Conservation (phyloP, 2,888 invertebrate species). For the Priocnemis perturbator region DNA sequence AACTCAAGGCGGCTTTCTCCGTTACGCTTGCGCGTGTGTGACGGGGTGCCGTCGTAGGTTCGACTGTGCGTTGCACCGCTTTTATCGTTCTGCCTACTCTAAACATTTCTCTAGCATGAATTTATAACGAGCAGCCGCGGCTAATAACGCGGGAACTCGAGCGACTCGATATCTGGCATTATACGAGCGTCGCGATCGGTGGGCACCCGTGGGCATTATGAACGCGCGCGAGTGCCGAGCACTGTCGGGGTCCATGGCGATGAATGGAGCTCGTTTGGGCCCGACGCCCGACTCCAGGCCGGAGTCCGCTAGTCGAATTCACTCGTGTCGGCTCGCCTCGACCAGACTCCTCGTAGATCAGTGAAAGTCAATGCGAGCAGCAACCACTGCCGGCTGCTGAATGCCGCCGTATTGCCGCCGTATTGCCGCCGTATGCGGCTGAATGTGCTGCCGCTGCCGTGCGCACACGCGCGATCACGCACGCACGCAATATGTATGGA, state of each 20-base stretch:
- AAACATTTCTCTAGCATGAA: constrained; percentile 66
- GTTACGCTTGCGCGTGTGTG: too few relatives aligned
- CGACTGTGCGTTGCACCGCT: too few relatives aligned
- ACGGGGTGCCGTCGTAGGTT: too few relatives aligned
- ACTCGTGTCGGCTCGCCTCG: constrained; percentile 23
- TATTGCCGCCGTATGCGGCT: too few relatives aligned
- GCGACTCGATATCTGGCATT: constrained; percentile 34
- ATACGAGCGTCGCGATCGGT: constrained; percentile 21
- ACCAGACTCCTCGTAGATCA: constrained; percentile 62
- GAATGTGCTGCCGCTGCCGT: too few relatives aligned
- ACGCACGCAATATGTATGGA: too few relatives aligned
- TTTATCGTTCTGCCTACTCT: constrained; percentile 65
- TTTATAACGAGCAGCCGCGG: constrained; percentile 57
- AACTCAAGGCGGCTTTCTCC: too few relatives aligned
- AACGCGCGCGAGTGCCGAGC: background rate
- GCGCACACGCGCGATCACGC: too few relatives aligned
- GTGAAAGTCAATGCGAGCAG: constrained; percentile 59
- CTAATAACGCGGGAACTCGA: constrained; percentile 49
- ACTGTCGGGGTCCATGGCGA: constrained; percentile 37
- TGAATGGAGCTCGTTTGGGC: constrained; percentile 52
- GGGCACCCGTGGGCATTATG: constrained; percentile 27
- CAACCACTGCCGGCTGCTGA: constrained; percentile 1
- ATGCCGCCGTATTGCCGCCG: background rate
- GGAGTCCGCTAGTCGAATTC: constrained; percentile 17
- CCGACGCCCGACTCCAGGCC: background rate